Base-by-base conservation (phyloP, 2,888 invertebrate genomes). In the Odontothrips loti region DNA sequence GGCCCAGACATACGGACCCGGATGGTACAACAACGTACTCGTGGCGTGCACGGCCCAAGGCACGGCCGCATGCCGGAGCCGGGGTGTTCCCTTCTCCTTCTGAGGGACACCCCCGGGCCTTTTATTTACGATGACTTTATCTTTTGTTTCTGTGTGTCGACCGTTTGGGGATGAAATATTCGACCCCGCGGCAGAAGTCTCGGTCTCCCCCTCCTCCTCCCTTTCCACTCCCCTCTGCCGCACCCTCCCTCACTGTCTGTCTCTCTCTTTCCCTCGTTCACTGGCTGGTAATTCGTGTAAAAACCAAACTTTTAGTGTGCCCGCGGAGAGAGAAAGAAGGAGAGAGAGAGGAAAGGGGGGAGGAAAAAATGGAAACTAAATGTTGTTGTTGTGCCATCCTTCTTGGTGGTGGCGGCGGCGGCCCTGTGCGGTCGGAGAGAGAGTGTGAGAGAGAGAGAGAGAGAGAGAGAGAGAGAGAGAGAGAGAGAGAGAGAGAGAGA, bases 61-160 rank as follows among this genome's bases (percentile, higher is more conserved):
- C n/a, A n/a, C n/a, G n/a, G n/a, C n/a, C 34, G 34, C 34, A 43
- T 43, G 34, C 34, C 34, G 34, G 34, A 6, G 34, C 34, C 34
- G 34, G 34, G 34, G 58, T 58, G 58, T 58, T 58, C 34, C 6
- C 34, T 6, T 43, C 34, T 43, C 34, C 34, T 23, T 68, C 68
- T 11, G 23, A 68, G 68, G 20, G 8, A 23, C 68, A 58, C 23
- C 68, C 68, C 11, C 68, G 11, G 68, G 23, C 68, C 51, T 23
- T 68, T 68, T 68, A 68, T 68, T 68, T 68, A 68, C 68, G 68
- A 68, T 23, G n/a, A 68, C 68, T 68, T 68, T 68, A 68, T 68
- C 68, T 68, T 68, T 68, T 68, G 68, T 68, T 68, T 68, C 68
- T 68, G 68, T 51, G 51, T 68, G 68, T 68, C 68, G 68, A 58